Conservation (phyloP, 2,888 invertebrate genomes). For the Volucella bombylans region DNA sequence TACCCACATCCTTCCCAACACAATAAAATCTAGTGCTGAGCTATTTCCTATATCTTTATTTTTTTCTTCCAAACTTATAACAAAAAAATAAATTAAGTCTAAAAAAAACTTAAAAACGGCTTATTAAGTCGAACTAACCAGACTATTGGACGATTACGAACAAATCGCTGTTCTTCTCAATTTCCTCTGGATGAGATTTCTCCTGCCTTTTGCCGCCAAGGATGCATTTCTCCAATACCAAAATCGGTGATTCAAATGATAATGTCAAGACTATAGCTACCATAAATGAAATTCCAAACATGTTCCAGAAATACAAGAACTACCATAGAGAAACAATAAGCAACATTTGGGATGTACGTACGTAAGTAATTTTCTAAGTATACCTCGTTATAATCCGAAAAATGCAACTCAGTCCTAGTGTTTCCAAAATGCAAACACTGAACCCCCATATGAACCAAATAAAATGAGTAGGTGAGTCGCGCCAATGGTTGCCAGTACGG, state of each 20-base stretch:
- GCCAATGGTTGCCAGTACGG: constrained; percentile 71
- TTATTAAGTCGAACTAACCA: no score
- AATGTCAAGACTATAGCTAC: constrained; percentile 62
- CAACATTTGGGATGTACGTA: neutral
- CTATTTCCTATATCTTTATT: no score
- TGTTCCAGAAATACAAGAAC: constrained; percentile 48
- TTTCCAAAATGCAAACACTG: constrained; percentile 41
- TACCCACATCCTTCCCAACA: no score
- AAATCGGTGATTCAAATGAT: constrained; percentile 72
- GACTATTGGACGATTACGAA: no score
- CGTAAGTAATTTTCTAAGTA: neutral
- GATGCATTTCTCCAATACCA: constrained; percentile 56
- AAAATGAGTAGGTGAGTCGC: constrained; percentile 57
- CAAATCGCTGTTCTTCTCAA: no score
- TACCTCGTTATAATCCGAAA: constrained; percentile 44
- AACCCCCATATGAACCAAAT: constrained; percentile 53
- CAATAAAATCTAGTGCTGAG: no score
- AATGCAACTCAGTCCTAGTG: constrained; percentile 31
- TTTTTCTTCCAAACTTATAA: no score
- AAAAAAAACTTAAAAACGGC: no score
- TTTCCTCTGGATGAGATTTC: no score
- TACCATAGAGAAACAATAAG: neutral
- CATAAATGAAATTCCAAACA: constrained; percentile 55
- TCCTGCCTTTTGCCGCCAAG: neutral
- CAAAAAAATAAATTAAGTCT: no score